Evolutionary conservation across 2,888 invertebrate genomes (phyloP).

Genomic region (Lacanobia wlatinum): DNA sequence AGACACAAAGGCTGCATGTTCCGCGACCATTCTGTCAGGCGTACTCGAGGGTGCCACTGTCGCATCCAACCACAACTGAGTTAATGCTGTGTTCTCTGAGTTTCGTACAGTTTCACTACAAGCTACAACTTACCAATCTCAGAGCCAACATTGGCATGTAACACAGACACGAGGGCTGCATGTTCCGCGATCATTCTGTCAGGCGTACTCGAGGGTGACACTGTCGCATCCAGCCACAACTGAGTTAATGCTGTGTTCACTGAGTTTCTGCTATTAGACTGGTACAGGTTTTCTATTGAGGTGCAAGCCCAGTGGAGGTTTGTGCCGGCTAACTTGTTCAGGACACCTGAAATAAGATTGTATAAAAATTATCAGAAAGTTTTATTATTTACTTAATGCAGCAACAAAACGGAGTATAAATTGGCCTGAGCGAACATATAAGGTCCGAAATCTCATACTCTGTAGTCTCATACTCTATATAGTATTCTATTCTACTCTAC

Average conservation of each 20-base stretch:
- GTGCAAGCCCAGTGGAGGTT: constrained; percentile 96
- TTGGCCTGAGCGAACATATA: too few species aligned
- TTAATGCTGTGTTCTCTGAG: neutral
- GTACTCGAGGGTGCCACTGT: constrained; percentile 90
- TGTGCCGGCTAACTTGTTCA: constrained; percentile 96
- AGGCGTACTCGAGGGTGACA: constrained; percentile 91
- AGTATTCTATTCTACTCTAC: too few species aligned
- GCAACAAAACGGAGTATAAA: too few species aligned
- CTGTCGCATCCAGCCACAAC: constrained; percentile 93
- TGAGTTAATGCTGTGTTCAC: constrained; percentile 94
- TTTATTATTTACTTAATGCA: too few species aligned
- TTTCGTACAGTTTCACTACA: neutral
- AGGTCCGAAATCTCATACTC: too few species aligned
- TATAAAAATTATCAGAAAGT: too few species aligned
- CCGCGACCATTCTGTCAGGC: constrained; percentile 95
- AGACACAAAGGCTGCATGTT: constrained; percentile 95
- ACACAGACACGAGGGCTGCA: constrained; percentile 94
- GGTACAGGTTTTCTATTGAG: constrained; percentile 95
- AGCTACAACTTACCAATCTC: neutral
- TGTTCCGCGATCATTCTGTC: constrained; percentile 96
- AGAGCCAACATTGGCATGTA: constrained; percentile 97
- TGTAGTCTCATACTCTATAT: too few species aligned
- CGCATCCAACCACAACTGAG: constrained; percentile 92
- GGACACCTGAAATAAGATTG: constrained; percentile 86
- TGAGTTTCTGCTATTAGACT: constrained; percentile 94